Conservation (phyloP, 2,113 vertebrate species). For the Verasper variegatus region DNA sequence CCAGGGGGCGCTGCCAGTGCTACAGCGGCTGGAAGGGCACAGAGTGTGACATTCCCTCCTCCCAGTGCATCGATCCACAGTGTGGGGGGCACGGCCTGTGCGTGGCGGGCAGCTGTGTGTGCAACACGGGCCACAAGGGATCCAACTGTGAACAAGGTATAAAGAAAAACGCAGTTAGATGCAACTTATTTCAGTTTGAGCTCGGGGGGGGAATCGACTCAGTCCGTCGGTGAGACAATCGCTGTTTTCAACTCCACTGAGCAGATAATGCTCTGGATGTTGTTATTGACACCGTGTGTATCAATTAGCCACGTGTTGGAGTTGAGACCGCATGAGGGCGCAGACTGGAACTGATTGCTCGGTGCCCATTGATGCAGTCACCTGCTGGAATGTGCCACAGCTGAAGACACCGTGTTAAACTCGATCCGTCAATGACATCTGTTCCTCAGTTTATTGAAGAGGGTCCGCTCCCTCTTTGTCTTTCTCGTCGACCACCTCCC, state of each 20-base stretch:
- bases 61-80: slow-evolving; percentile 92
- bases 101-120: slow-evolving; percentile 92
- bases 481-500: not conserved
- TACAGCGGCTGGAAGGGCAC: slow-evolving; percentile 98
- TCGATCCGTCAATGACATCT: slow-evolving; percentile 64
- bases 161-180: slow-evolving; percentile 6
- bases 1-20: slow-evolving; percentile 96
- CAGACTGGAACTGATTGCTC: slow-evolving; percentile 58
- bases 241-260: slow-evolving; percentile 75
- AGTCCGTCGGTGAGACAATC: slow-evolving; percentile 68
- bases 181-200: slow-evolving; percentile 27
- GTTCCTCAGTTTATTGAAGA: slow-evolving; percentile 73
- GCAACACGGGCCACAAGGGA: slow-evolving; percentile 95
- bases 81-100: slow-evolving; percentile 95
- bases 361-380: slow-evolving; percentile 43
- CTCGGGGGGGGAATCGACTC: slow-evolving; percentile 44
- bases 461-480: not conserved
- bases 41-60: slow-evolving; percentile 91
- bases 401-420: slow-evolving; percentile 64
- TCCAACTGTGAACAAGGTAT: slow-evolving; percentile 94
- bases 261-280: slow-evolving; percentile 76
- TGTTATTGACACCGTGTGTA: slow-evolving; percentile 72
- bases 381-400: slow-evolving; percentile 39
- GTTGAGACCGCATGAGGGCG: slow-evolving; percentile 41
- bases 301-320: slow-evolving; percentile 73